A percentile compares a stretch with the other conserved stretches of the same genome.
Conservation (phyloP, 2,888 invertebrate genomes). For the Metallyticus violacea region DNA sequence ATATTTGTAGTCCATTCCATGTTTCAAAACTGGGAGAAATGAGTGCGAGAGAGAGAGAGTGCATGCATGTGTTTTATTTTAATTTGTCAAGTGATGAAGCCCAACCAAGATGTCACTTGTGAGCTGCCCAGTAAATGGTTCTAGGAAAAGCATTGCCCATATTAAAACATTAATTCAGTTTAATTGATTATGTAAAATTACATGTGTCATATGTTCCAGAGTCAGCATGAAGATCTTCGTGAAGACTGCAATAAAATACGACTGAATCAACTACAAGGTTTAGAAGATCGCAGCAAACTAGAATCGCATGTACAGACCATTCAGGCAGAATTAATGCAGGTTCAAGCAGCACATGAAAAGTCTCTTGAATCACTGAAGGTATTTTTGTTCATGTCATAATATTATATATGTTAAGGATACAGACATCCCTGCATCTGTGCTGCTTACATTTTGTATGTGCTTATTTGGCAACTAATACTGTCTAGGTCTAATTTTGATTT, state of each 20-base stretch:
- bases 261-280: conserved; percentile 44
- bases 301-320: conserved; percentile 50
- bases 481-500: too few relatives aligned
- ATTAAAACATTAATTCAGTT: background rate
- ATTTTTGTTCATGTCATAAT: background rate
- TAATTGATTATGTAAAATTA: background rate
- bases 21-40: too few relatives aligned
- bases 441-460: too few relatives aligned
- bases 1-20: too few relatives aligned
- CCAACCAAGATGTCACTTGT: background rate
- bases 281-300: conserved; percentile 49
- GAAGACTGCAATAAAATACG: conserved; percentile 51
- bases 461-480: too few relatives aligned
- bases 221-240: conserved; percentile 53
- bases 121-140: background rate
- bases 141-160: background rate
- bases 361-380: conserved; percentile 50
- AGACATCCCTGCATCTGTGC: too few relatives aligned
- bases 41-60: too few relatives aligned
- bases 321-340: conserved; percentile 50
- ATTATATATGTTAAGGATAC: too few relatives aligned
- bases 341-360: conserved; percentile 43
- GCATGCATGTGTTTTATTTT: too few relatives aligned
- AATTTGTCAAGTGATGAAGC: too few relatives aligned
- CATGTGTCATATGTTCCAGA: conserved; percentile 42